Base-by-base conservation (phyloP, 2,888 invertebrate species). In the Arrhopalites spinosus region DNA sequence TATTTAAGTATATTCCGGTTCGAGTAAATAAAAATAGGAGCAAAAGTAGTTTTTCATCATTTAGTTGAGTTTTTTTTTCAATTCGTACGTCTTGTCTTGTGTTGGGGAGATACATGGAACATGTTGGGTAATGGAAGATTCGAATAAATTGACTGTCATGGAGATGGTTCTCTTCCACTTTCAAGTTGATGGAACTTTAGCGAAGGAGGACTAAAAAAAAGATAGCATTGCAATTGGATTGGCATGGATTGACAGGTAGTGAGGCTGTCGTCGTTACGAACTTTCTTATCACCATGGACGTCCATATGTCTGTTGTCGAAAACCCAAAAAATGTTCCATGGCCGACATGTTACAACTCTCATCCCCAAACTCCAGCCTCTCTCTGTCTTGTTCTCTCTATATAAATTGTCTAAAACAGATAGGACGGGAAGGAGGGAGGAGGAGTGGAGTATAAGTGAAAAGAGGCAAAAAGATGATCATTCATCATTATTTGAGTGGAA, bases 401-500 rank as follows among this genome's bases (percentile, higher is more conserved):
- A 13, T 8, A 29, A 29, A 29, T 7, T 7, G 27, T n/a, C 27
- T 64, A 64, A 64, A 36, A 36, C 43, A 36, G 30, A 64, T n/a
- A 29, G 63, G 5, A 63, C n/a, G 20, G 29, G 30, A 69, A 15
- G 53, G 50, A 30, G 53, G 29, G 69, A 23, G 23, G 20, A 66
- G 43, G 53, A n/a, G 50, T 17, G 23, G 25, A 70, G 29, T 25
- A 20, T n/a, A 67, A 73, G 73, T 66, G 73, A 66, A 73, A 66
- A 67, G 64, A 61, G 66, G 63, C 50, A 72, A 74, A 36, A 75
- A 70, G 78, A 76, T 76, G 77, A 80, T 78, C 80, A 79, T 79
- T 78, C 79, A 80, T 80, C 79, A 80, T 80, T 79, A 78, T 77
- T 80, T 79, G 79, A 80, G 80, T 77, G 78, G 80, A 80, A 80